Conservation (phyloP, 2,113 vertebrate genomes). For the Phalacrocorax aristotelis region DNA sequence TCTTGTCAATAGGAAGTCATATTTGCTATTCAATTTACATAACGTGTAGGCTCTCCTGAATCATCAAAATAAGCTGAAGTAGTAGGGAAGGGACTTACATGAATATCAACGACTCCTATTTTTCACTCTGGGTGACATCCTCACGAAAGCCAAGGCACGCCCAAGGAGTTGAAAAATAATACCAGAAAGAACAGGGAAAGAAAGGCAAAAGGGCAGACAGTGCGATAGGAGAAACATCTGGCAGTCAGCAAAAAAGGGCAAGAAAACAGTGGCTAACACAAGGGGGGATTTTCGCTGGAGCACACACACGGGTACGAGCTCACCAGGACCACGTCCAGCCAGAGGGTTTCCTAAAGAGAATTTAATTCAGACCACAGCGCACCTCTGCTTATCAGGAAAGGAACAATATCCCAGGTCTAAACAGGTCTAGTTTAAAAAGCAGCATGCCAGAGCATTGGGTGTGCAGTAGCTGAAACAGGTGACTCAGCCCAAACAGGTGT, state of each 20-base stretch:
- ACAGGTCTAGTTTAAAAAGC: neutral
- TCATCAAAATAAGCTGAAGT: conserved; percentile 34
- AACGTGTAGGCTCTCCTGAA: conserved; percentile 35
- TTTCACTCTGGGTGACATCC: neutral
- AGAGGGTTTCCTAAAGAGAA: neutral
- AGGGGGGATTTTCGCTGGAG: neutral
- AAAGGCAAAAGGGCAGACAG: neutral
- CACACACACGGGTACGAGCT: accelerated
- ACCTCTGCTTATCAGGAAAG: neutral
- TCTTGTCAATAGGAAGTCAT: conserved; percentile 35
- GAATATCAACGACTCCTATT: neutral
- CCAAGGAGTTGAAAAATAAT: neutral
- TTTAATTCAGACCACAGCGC: neutral
- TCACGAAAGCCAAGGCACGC: neutral
- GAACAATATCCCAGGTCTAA: neutral
- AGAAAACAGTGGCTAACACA: neutral
- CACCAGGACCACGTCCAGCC: accelerated
- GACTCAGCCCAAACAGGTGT: neutral
- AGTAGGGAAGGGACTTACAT: conserved; percentile 2
- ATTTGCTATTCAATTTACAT: conserved; percentile 52
- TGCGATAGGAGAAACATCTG: neutral
- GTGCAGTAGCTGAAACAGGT: neutral
- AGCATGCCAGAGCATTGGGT: neutral
- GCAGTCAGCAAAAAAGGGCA: neutral
- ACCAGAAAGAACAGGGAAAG: neutral